Percentiles rank a stretch among this genome's conserved stretches.
Evolutionary conservation across 2,888 invertebrate species (phyloP).

Genomic region (Ceramica pisi): DNA sequence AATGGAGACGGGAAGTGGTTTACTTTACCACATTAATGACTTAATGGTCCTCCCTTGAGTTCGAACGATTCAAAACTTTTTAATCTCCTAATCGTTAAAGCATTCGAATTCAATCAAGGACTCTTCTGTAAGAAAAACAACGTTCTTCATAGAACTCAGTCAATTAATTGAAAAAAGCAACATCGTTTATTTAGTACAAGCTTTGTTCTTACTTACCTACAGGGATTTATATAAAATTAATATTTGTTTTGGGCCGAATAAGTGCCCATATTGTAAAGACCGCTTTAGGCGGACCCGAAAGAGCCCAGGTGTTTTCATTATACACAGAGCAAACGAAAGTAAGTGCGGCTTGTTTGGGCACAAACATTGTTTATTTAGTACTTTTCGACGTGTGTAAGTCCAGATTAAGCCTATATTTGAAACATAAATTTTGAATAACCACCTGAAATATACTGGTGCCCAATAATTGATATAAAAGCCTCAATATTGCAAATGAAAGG

Average conservation of each 20-base stretch:
- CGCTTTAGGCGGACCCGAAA: conserved; percentile 60
- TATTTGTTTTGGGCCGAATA: conserved; percentile 55
- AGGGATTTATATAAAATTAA: conserved; percentile 44
- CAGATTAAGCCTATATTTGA: conserved; percentile 64
- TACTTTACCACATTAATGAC: neutral
- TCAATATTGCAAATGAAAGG: conserved; percentile 77
- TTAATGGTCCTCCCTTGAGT: conserved; percentile 9
- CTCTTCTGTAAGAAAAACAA: conserved; percentile 5
- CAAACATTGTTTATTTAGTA: conserved; percentile 77
- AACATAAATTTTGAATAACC: conserved; percentile 47
- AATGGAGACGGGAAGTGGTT: conserved; percentile 6
- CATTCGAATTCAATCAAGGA: conserved; percentile 19
- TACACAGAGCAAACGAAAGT: conserved; percentile 74
- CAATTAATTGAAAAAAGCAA: conserved; percentile 36
- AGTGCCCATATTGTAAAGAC: conserved; percentile 62
- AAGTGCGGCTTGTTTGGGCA: conserved; percentile 74
- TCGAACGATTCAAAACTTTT: conserved; percentile 4
- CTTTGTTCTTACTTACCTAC: conserved; percentile 21
- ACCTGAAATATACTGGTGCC: conserved; percentile 45
- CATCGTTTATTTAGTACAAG: conserved; percentile 30
- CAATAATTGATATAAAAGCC: conserved; percentile 77
- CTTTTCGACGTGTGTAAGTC: conserved; percentile 63
- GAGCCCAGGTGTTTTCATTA: conserved; percentile 77
- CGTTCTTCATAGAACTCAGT: conserved; percentile 3
- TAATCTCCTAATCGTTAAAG: neutral